These are phyloP conservation scores for Dinothrombium tinctorium DNA, from an alignment of 1,140 invertebrate species.

Conservation along the genomic window DNA sequence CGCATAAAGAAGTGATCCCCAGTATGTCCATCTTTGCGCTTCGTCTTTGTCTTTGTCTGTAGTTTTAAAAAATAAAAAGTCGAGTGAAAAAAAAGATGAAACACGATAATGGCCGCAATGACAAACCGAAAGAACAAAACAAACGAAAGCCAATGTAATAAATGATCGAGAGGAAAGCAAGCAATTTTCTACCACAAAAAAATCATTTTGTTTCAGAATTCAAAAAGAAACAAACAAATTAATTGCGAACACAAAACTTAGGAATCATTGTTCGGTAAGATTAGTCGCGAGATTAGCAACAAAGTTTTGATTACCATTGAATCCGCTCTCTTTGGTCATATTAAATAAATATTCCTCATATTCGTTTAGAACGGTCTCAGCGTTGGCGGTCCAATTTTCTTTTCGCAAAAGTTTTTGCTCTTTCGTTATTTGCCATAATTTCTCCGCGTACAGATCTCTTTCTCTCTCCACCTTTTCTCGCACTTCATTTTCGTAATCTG, in stretches of 20 bases:
- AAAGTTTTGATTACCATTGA: slow-evolving; percentile 1
- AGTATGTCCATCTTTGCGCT: slow-evolving; percentile 45
- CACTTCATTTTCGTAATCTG: background rate
- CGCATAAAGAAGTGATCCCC: slow-evolving; percentile 74
- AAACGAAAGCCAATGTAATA: too few relatives aligned
- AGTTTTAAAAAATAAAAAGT: background rate
- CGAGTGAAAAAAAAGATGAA: too few relatives aligned
- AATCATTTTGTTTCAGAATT: background rate
- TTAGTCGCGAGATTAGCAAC: too few relatives aligned
- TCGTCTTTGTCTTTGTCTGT: slow-evolving; percentile 2
- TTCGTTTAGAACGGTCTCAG: slow-evolving; percentile 12
- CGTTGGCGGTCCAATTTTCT: slow-evolving; percentile 19
- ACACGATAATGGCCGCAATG: too few relatives aligned
- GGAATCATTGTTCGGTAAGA: too few relatives aligned
- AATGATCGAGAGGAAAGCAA: too few relatives aligned
- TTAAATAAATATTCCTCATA: background rate
- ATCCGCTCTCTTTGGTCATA: background rate
- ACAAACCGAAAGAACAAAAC: too few relatives aligned
- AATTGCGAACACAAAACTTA: too few relatives aligned
- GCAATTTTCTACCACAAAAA: too few relatives aligned
- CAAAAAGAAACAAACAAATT: too few relatives aligned
- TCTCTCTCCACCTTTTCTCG: slow-evolving; percentile 10
- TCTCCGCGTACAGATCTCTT: slow-evolving; percentile 12
- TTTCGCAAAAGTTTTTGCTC: slow-evolving; percentile 17
- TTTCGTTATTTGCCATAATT: slow-evolving; percentile 20